A percentile compares a stretch with the other conserved stretches of the same genome.
phyloP scores from a whole-genome alignment of 2,113 vertebrate genomes.

The Pomatostomus ruficeps region DNA sequence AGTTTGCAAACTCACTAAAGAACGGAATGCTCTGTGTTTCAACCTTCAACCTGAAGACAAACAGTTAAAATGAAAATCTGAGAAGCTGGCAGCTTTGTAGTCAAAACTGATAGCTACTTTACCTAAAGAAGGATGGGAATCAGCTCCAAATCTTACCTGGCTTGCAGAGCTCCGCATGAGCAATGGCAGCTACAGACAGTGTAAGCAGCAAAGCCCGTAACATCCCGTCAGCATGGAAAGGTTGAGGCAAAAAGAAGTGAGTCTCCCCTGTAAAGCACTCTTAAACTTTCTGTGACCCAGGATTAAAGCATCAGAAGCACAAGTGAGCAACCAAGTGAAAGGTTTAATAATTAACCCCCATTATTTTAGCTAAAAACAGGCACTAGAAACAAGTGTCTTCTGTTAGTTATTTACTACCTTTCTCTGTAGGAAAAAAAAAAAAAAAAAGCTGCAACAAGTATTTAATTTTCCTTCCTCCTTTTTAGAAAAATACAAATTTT shows the following conservation, averaged over 20 bases:
- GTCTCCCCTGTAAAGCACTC: slow-evolving; percentile 36
- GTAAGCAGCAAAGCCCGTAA: slow-evolving; percentile 60
- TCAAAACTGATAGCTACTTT: background rate
- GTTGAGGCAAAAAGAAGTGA: slow-evolving; percentile 32
- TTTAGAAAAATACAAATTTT: background rate
- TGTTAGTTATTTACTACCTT: slow-evolving; percentile 50
- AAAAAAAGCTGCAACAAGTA: background rate
- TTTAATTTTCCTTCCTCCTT: background rate
- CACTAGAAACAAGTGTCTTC: slow-evolving; percentile 26
- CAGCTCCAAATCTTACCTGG: slow-evolving; percentile 67
- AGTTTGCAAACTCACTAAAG: background rate
- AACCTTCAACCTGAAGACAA: background rate
- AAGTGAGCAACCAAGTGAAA: slow-evolving; percentile 37
- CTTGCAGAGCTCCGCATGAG: slow-evolving; percentile 64
- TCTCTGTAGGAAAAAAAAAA: background rate
- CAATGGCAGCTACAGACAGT: slow-evolving; percentile 41
- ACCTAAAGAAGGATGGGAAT: background rate
- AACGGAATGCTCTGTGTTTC: background rate
- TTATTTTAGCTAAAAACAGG: slow-evolving; percentile 56
- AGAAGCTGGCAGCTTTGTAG: background rate
- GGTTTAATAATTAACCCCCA: slow-evolving; percentile 76
- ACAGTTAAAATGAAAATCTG: background rate
- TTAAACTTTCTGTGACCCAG: slow-evolving; percentile 67
- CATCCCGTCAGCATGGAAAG: slow-evolving; percentile 69
- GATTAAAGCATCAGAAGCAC: slow-evolving; percentile 66